phyloP scores from a whole-genome alignment of 2,113 vertebrate genomes.

The Sceloporus tristichus region DNA sequence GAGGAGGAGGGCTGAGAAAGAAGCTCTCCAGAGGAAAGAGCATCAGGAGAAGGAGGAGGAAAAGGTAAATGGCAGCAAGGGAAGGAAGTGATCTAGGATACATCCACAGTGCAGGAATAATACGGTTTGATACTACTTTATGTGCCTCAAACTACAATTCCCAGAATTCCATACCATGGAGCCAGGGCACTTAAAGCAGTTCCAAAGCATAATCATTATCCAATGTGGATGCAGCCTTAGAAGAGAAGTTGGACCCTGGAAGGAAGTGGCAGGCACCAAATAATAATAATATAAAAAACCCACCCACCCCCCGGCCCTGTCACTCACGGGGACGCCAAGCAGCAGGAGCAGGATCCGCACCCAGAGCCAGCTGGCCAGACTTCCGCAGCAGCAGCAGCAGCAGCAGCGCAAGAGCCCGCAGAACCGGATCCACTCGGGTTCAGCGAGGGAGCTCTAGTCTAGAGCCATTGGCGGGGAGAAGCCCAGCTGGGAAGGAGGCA shows the following conservation, averaged over 20 bases:
- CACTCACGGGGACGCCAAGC: background rate
- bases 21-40: no score
- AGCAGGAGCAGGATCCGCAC: conserved; percentile 6
- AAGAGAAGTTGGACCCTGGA: no score
- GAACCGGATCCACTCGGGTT: background rate
- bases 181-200: no score
- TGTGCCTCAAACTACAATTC: no score
- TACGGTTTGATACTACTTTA: no score
- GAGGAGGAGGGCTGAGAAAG: no score
- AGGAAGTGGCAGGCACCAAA: no score
- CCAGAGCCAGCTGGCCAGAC: background rate
- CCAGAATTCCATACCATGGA: no score
- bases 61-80: background rate
- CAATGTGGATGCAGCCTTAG: no score
- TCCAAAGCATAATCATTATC: no score
- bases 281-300: background rate
- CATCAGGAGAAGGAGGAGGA: background rate
- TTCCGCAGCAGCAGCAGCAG: background rate
- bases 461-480: background rate
- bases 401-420: background rate
- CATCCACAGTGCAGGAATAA: background rate
- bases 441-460: no score
- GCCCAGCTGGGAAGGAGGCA: background rate
- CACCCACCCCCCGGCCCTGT: background rate
- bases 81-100: background rate